These are phyloP conservation scores for Scolopax rusticola DNA, from an alignment of 2,797 vertebrate genomes.

Conservation along the genomic window DNA sequence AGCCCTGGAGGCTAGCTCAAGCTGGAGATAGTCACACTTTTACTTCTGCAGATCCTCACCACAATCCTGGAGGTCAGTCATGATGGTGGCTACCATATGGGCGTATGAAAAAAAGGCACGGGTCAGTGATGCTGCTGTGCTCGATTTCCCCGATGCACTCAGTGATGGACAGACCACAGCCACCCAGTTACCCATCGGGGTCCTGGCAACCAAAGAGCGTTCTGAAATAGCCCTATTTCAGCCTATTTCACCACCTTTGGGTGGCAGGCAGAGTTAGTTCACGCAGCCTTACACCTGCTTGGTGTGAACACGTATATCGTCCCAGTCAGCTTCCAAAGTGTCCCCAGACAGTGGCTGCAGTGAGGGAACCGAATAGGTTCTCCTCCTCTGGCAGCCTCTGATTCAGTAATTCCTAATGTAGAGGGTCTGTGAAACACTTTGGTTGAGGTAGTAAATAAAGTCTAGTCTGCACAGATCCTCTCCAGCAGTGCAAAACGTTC, in stretches of 20 bases:
- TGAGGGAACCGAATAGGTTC: not conserved
- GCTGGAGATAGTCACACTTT: conserved; percentile 38
- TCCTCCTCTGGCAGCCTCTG: not conserved
- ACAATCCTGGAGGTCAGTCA: not conserved
- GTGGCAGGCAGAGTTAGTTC: not conserved
- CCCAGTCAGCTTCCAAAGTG: not conserved
- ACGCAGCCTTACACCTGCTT: not conserved
- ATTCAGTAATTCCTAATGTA: not conserved
- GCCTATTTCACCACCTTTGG: not conserved
- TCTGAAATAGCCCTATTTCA: not conserved
- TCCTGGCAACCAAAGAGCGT: rapidly evolving
- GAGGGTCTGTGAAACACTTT: not conserved
- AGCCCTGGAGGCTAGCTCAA: conserved; percentile 53
- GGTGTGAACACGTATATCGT: not conserved
- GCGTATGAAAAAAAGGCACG: not conserved
- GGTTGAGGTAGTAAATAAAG: not conserved
- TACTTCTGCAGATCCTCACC: not conserved
- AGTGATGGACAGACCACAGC: not conserved
- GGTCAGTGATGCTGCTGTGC: not conserved
- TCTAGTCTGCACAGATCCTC: not conserved
- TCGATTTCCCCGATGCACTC: not conserved
- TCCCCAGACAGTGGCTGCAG: not conserved
- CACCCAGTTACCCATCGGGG: not conserved
- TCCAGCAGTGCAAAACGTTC: not conserved
- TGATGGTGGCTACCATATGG: not conserved